Conservation (phyloP, 2,888 invertebrate genomes). For the Cryptus armator region DNA sequence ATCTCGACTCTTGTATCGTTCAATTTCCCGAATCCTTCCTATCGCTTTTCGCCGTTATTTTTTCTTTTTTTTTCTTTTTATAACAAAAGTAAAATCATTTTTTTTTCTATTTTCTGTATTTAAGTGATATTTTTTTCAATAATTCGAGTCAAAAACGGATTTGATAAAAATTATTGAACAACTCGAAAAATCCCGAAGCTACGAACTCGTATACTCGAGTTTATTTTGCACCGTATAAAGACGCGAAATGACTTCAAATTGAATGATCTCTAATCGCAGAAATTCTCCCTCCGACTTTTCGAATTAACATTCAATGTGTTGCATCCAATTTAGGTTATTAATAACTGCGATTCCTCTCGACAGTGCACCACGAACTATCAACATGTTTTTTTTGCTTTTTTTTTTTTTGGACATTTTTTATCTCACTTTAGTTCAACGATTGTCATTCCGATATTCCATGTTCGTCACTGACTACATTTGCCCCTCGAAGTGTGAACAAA, state of each 20-base stretch:
- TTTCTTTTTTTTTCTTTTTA: neutral
- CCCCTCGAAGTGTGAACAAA: neutral
- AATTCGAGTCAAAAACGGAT: too few species aligned
- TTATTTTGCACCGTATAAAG: too few species aligned
- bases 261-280: too few species aligned
- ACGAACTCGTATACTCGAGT: too few species aligned
- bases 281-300: too few species aligned
- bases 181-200: too few species aligned
- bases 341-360: neutral
- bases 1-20: conserved; percentile 7
- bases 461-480: neutral
- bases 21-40: conserved; percentile 40
- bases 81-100: neutral
- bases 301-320: neutral
- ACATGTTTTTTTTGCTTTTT: neutral
- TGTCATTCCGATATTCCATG: too few species aligned
- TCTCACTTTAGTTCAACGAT: too few species aligned
- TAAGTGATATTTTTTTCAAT: too few species aligned
- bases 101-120: neutral
- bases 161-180: too few species aligned
- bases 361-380: neutral
- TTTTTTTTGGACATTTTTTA: neutral
- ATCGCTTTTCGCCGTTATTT: neutral
- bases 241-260: too few species aligned
- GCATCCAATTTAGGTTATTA: neutral